Evolutionary conservation across 2,113 vertebrate genomes (phyloP), one percentile per base, ranked within the genome.

Genomic region (Galemys pyrenaicus): DNA sequence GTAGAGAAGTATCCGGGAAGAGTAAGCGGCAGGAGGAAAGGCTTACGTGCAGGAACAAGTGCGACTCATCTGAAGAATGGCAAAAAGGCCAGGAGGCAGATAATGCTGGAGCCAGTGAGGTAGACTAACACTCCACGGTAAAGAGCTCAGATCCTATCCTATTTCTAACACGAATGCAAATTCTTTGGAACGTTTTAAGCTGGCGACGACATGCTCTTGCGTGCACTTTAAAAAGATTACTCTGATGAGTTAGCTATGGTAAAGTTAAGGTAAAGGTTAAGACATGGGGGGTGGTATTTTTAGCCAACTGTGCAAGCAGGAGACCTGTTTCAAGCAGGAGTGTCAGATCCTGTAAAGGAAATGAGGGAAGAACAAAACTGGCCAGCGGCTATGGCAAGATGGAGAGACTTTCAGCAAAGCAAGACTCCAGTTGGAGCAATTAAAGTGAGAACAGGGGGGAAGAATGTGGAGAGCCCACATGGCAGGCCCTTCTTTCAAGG

Each of bases 51-150:
- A 78, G 20, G 4, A 46, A 64, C 26, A 73, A 17, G 28, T 39
- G 1, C 32, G 28, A 35, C 16, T 58, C 1, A 0, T 46, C 35
- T 44, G 37, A 75, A 62, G 71, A 81, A 65, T 0, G 71, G 32
- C 46, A 64, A 68, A 64, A 71, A 46, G 68, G 73, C 3, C 3
- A 84, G 26, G 35, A 68, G n/a, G 64, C 51, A 44, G 41, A 28
- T 46, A 30, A 22, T 13, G 37, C 46, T 64, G n/a, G n/a, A n/a
- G n/a, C n/a, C 39, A 51, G 1, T 5, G 44, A 92, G 35, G 70
- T 0, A 32, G 44, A n/a, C 30, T 70, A 62, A 41, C 0, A 20
- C 11, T 51, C 62, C 13, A 6, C 0, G 26, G 8, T 13, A 8
- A 39, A 68, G 22, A 73, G 49, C n/a, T 1, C 30, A 37, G 32